Conservation (phyloP, 2,113 vertebrate genomes). For the Diphyllodes magnificus region DNA sequence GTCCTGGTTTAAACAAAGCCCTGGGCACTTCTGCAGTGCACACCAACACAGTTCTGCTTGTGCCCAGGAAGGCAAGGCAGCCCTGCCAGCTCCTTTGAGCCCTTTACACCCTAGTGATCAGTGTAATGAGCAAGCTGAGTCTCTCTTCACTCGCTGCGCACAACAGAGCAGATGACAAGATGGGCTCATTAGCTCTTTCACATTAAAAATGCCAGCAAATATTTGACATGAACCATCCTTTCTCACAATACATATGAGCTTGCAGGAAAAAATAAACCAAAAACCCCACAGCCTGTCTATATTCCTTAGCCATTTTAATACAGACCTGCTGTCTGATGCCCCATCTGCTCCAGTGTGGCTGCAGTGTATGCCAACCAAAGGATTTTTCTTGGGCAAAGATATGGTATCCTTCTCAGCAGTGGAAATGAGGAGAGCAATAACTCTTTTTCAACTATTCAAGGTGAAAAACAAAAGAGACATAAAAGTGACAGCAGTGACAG, state of each 20-base stretch:
- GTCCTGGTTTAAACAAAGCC: background rate
- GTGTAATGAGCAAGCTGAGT: background rate
- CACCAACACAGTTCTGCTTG: background rate
- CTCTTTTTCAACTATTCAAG: background rate
- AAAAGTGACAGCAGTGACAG: background rate
- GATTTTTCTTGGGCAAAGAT: background rate
- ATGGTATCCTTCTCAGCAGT: background rate
- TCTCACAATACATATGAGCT: background rate
- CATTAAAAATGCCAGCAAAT: background rate
- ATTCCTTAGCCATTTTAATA: background rate
- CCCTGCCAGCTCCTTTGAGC: background rate
- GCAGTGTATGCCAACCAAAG: background rate
- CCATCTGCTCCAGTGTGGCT: background rate
- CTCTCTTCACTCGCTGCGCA: accelerated
- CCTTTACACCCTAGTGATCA: background rate
- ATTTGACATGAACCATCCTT: background rate
- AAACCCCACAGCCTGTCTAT: background rate
- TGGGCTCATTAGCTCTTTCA: background rate
- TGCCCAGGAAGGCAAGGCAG: background rate
- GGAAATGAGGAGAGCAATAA: background rate
- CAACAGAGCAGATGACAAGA: background rate
- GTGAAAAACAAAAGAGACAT: background rate
- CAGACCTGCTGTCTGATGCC: background rate
- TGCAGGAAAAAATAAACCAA: background rate
- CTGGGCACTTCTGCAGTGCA: background rate